Evolutionary conservation across 2,797 vertebrate species (phyloP), one percentile per base, ranked within the genome.

Genomic region (Tenualosa thibaudeaui): DNA sequence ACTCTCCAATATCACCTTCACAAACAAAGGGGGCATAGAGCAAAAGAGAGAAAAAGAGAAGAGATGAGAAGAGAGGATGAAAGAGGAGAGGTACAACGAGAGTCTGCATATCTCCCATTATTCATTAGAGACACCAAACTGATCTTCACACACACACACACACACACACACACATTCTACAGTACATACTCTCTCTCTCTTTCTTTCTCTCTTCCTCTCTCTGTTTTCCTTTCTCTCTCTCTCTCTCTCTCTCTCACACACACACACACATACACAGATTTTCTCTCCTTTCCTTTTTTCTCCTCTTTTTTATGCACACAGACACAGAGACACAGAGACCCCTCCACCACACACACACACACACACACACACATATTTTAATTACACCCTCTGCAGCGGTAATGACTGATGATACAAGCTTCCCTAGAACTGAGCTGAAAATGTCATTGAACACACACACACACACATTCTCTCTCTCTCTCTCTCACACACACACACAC

Each of bases 321-420:
- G 53, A 51, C 22, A 5, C 56, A 24, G 26, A 19, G 5, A 50
- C 58, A 22, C 58, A 22, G 19, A 22, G 19, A 22, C 58, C 3
- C 58, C 3, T 17, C 1, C 58, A 22, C 58, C 19, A 60, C 19
- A 22, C 58, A n/a, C 15, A 17, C 62, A 26, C 62, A 13, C 24
- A 31, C 10, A 68, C 65, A 71, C 65, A 37, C 26, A 71, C 65
- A 71, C 65, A 31, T 5, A 5, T 43, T 71, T 71, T 71, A 71
- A 71, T 71, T 71, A 71, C 65, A 37, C 26, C 65, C 31, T 31
- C 26, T 71, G 26, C 65, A 71, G 31, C 31, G 31, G 65, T 71
- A 71, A 71, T 71, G 26, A 71, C 65, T 71, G 65, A 37, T 71
- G 65, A 71, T 71, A 71, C 37, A 31, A 71, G 65, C 10, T 15